A percentile compares a stretch with the other conserved stretches of the same genome.
phyloP scores from a whole-genome alignment of 2,888 invertebrate species.

The Listrodromus nycthemerus region DNA sequence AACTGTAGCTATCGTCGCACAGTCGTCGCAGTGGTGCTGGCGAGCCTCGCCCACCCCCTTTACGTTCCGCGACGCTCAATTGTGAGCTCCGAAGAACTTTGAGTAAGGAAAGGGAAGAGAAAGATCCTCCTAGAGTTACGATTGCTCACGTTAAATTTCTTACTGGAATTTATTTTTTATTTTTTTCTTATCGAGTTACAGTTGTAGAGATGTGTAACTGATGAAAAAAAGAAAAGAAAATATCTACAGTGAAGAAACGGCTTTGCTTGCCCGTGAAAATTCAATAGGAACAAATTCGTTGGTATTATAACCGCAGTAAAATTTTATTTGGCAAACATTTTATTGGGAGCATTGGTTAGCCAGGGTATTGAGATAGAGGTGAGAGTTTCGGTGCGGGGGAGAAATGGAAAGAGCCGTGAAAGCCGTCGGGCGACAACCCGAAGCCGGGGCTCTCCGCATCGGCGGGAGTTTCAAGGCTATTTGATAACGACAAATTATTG shows the following conservation, averaged over 20 bases:
- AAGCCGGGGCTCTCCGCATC: slow-evolving; percentile 55
- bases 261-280: slow-evolving; percentile 65
- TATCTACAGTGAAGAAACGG: not conserved
- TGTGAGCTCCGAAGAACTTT: slow-evolving; percentile 73
- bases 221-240: slow-evolving; percentile 8
- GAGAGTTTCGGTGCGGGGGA: slow-evolving; percentile 28
- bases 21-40: slow-evolving; percentile 36
- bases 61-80: slow-evolving; percentile 72
- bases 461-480: slow-evolving; percentile 74
- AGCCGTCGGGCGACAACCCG: slow-evolving; percentile 52
- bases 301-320: slow-evolving; percentile 83
- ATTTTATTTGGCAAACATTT: slow-evolving; percentile 84
- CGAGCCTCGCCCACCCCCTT: slow-evolving; percentile 43
- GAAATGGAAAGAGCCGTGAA: slow-evolving; percentile 24
- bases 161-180: not conserved
- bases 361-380: slow-evolving; percentile 50
- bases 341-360: slow-evolving; percentile 73
- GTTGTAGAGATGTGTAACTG: not conserved
- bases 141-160: slow-evolving; percentile 43
- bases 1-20: slow-evolving; percentile 61
- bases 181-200: not conserved
- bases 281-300: slow-evolving; percentile 83
- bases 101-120: slow-evolving; percentile 28
- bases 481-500: slow-evolving; percentile 84
- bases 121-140: slow-evolving; percentile 17